Percentiles rank a stretch among this genome's conserved stretches.
These are phyloP conservation scores for Macrosteles quadrilineatus DNA, from an alignment of 1,140 invertebrate genomes.

Conservation along the genomic window DNA sequence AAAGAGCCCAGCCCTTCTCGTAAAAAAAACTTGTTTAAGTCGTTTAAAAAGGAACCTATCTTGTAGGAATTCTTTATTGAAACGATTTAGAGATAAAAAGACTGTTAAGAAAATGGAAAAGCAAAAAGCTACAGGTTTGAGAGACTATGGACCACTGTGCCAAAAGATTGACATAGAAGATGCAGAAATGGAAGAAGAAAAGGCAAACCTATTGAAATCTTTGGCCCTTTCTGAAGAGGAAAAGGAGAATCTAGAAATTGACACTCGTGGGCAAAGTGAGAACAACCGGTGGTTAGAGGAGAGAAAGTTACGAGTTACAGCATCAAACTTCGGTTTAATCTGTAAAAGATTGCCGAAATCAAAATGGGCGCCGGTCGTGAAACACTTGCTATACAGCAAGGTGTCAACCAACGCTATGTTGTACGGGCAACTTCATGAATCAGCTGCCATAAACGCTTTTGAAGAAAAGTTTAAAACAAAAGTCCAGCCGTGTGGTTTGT, in stretches of 20 bases:
- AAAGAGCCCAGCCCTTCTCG: conserved; percentile 25
- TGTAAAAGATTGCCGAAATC: conserved; percentile 9
- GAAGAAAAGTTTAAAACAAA: neutral
- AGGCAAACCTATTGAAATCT: neutral
- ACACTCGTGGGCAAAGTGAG: conserved; percentile 12
- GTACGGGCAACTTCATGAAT: conserved; percentile 8
- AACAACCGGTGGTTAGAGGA: neutral
- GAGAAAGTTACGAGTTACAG: conserved; percentile 3
- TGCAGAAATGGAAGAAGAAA: no score
- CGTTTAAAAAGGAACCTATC: conserved; percentile 7
- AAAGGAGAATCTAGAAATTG: neutral
- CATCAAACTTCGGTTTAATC: conserved; percentile 20
- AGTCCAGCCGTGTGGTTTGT: no score
- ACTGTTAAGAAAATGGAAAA: neutral
- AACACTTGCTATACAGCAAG: conserved; percentile 13
- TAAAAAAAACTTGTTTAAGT: conserved; percentile 19
- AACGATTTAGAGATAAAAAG: conserved; percentile 18
- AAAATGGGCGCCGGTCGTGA: conserved; percentile 22
- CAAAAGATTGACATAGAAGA: conserved; percentile 18
- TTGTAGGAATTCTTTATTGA: conserved; percentile 24
- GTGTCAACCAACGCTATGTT: neutral
- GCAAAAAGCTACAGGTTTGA: conserved; percentile 6
- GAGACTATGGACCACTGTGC: conserved; percentile 23
- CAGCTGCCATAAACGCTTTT: neutral
- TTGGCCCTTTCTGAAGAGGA: neutral